Percentiles rank a stretch among this genome's conserved stretches.
Conservation (phyloP, 2,797 vertebrate genomes). For the Anisognathus igniventris region DNA sequence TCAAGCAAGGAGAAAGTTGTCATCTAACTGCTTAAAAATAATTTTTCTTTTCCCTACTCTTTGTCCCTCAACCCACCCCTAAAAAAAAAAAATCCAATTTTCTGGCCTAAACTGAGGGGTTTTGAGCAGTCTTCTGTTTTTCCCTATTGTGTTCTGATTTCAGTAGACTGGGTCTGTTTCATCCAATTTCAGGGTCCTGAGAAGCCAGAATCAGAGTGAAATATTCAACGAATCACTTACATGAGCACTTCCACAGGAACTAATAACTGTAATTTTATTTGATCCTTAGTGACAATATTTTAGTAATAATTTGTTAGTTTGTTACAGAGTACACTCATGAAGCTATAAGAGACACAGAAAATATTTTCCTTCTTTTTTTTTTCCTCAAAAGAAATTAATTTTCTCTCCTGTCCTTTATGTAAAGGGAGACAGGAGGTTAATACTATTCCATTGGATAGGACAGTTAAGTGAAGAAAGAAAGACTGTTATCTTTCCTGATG, state of each 20-base stretch:
- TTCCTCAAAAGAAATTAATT: not conserved
- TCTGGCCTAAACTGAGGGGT: not conserved
- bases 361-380: not conserved
- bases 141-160: not conserved
- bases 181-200: not conserved
- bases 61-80: rapidly evolving
- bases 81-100: not conserved
- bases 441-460: not conserved
- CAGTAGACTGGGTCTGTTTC: not conserved
- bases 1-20: not conserved
- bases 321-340: not conserved
- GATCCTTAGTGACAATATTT: not conserved
- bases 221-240: not conserved
- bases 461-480: not conserved
- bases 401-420: not conserved
- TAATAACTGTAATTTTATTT: not conserved
- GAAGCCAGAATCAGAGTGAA: not conserved
- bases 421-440: not conserved
- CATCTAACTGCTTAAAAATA: not conserved
- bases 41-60: not conserved
- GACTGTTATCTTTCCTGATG: not conserved
- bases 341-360: not conserved
- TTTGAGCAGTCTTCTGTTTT: not conserved
- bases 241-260: not conserved
- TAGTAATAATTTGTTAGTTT: not conserved